Conservation (phyloP, 92 coral and sea anemone species). For the Epizoanthus fatuus region DNA sequence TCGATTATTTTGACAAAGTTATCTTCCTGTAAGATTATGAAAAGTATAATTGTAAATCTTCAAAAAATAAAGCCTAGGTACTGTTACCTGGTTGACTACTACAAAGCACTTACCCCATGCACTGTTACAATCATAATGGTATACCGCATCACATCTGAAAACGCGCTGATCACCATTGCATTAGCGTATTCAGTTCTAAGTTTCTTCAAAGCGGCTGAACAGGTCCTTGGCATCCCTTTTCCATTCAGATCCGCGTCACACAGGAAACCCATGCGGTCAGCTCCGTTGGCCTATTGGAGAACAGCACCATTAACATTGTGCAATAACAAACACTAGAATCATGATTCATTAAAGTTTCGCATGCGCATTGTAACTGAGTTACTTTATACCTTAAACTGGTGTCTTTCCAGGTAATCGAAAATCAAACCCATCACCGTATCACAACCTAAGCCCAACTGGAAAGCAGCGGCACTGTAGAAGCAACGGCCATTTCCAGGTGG, state of each 20-base stretch:
- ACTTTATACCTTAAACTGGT: constrained; percentile 14
- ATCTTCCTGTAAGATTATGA: constrained; percentile 16
- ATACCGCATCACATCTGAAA: constrained; percentile 43
- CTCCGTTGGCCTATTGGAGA: constrained; percentile 25
- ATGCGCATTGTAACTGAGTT: no score
- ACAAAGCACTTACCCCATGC: no score
- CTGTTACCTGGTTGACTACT: not conserved
- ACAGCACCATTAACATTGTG: constrained; percentile 17
- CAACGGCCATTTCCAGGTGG: constrained; percentile 65
- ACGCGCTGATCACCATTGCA: constrained; percentile 41
- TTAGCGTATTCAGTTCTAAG: constrained; percentile 53
- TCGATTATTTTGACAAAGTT: not conserved
- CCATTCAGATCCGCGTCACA: constrained; percentile 55
- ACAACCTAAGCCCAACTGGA: constrained; percentile 42
- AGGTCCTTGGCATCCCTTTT: constrained; percentile 41
- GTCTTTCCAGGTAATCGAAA: constrained; percentile 52
- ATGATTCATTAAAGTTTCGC: no score
- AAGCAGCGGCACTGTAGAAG: constrained; percentile 63
- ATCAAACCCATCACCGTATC: constrained; percentile 23
- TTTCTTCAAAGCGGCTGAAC: constrained; percentile 39
- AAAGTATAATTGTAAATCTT: no score
- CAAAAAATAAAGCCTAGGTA: no score
- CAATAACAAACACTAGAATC: constrained; percentile 19
- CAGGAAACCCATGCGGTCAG: constrained; percentile 42
- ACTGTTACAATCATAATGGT: constrained; percentile 48